Evolutionary conservation across 2,888 invertebrate genomes (phyloP).

Genomic region (Macrophya alboannulata): DNA sequence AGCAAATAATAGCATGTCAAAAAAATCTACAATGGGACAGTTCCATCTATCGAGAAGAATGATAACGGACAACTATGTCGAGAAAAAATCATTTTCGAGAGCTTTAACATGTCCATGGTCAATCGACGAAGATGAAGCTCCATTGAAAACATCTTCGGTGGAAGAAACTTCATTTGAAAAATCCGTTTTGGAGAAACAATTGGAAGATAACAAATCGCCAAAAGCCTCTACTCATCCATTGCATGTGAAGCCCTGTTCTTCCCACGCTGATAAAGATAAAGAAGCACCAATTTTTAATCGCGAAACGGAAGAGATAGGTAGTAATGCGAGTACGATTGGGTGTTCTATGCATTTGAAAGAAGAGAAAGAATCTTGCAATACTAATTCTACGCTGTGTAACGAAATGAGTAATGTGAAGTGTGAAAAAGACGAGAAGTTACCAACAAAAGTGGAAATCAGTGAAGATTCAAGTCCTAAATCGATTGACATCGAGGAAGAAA

Average conservation of each 20-base stretch:
- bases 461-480: neutral
- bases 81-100: neutral
- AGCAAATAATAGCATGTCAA: slow-evolving; percentile 36
- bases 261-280: neutral
- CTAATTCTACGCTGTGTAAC: neutral
- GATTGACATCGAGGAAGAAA: neutral
- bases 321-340: neutral
- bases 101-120: neutral
- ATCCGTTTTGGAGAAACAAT: neutral
- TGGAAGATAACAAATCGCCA: neutral
- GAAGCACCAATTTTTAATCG: neutral
- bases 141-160: neutral
- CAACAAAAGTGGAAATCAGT: neutral
- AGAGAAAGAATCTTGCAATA: neutral
- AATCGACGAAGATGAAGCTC: neutral
- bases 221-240: neutral
- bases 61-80: neutral
- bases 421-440: neutral
- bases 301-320: neutral
- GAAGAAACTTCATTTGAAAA: neutral
- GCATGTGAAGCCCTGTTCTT: neutral
- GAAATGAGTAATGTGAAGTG: neutral
- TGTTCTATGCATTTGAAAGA: neutral
- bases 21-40: neutral
- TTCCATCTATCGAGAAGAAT: neutral